Conservation (phyloP, 2,113 vertebrate genomes). For the Litocranius walleri region DNA sequence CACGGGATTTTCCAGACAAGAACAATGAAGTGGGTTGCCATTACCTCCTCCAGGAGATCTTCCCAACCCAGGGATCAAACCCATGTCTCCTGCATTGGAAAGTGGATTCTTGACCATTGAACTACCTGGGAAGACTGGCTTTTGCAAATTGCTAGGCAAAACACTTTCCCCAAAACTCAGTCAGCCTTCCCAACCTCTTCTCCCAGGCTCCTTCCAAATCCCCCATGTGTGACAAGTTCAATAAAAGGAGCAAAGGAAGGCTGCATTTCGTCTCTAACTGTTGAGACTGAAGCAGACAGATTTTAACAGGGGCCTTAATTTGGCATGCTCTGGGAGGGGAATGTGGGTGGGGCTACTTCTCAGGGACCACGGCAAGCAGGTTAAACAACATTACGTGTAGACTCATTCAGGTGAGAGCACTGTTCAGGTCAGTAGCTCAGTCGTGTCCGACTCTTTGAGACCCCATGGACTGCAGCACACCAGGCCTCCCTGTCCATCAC, state of each 20-base stretch:
- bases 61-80: not conserved
- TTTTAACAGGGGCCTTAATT: not conserved
- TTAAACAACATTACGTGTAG: not conserved
- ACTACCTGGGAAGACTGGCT: not conserved
- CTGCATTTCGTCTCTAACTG: slow-evolving; percentile 18
- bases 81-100: not conserved
- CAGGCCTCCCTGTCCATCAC: not conserved
- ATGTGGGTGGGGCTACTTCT: not conserved
- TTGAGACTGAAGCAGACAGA: slow-evolving; percentile 33
- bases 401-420: not conserved
- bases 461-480: not conserved
- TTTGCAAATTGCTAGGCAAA: not conserved
- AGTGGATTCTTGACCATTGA: not conserved
- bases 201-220: not conserved
- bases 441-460: accelerated
- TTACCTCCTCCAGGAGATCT: not conserved
- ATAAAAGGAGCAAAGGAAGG: slow-evolving; percentile 35
- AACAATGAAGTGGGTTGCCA: not conserved
- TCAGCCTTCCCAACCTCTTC: slow-evolving; percentile 17
- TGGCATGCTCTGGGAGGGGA: slow-evolving; percentile 25
- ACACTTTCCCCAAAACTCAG: not conserved
- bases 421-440: not conserved
- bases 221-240: not conserved
- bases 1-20: not conserved
- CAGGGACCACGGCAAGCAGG: slow-evolving; percentile 46